Evolutionary conservation across 2,797 vertebrate species (phyloP).

Genomic region (Dendrocincla fuliginosa): DNA sequence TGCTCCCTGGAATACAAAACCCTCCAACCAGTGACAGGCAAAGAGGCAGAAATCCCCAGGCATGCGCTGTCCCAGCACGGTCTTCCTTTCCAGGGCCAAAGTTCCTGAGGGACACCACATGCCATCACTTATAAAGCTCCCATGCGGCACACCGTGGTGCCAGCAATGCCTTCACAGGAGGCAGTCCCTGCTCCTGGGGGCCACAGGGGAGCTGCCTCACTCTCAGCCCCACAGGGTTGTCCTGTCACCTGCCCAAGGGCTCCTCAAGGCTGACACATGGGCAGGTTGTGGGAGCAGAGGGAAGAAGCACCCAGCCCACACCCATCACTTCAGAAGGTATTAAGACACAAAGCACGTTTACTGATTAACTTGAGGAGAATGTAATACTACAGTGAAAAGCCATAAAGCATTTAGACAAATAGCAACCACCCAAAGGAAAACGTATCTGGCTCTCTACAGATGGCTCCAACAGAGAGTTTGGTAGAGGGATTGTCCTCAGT

Average conservation of each 20-base stretch:
- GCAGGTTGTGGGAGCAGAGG: neutral
- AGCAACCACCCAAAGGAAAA: neutral
- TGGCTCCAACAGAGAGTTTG: neutral
- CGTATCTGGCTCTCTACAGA: neutral
- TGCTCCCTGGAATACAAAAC: neutral
- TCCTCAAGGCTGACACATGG: rapidly evolving
- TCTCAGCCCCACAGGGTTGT: no score
- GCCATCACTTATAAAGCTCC: neutral
- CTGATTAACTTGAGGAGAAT: conserved; percentile 34
- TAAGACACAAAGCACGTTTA: neutral
- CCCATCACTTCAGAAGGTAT: neutral
- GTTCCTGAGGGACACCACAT: neutral
- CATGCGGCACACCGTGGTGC: rapidly evolving
- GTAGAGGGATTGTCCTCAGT: neutral
- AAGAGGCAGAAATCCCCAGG: neutral
- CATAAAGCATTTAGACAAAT: neutral
- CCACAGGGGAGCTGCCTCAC: rapidly evolving
- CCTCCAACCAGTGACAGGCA: neutral
- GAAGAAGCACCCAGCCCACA: neutral
- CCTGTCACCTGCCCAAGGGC: neutral
- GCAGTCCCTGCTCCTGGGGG: neutral
- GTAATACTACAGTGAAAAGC: neutral
- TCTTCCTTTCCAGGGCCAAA: neutral
- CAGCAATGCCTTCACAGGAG: rapidly evolving
- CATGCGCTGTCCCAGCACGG: rapidly evolving